Conservation (phyloP, 23 tunicate species). For the Trididemnum miniatum region DNA sequence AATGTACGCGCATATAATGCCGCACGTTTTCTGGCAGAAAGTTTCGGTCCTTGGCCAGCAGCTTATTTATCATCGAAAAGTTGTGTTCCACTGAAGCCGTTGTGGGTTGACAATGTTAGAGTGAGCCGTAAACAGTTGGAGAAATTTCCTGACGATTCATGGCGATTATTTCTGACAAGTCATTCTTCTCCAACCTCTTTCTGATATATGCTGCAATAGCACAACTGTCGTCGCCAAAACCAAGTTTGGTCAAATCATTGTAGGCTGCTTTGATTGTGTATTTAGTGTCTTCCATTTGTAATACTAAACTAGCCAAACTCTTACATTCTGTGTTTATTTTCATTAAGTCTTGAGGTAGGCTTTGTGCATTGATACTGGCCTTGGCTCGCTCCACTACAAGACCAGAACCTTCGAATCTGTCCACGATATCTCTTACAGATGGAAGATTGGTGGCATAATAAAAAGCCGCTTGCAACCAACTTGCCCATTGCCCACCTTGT, state of each 20-base stretch:
- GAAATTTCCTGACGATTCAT: too few relatives aligned
- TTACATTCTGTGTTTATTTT: slow-evolving; percentile 6
- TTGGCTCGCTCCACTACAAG: slow-evolving; percentile 1
- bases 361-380: background rate
- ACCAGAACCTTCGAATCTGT: slow-evolving; percentile 2
- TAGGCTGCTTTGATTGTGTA: slow-evolving; percentile 13
- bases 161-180: too few relatives aligned
- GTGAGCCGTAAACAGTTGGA: too few relatives aligned
- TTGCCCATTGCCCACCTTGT: slow-evolving; percentile 19
- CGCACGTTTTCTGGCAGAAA: too few relatives aligned
- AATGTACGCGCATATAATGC: too few relatives aligned
- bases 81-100: too few relatives aligned
- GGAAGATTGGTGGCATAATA: slow-evolving; percentile 9
- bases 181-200: too few relatives aligned
- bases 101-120: too few relatives aligned
- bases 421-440: slow-evolving; percentile 8
- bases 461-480: slow-evolving; percentile 33
- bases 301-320: background rate
- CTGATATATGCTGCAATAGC: too few relatives aligned
- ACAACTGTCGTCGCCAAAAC: slow-evolving; percentile 13
- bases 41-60: too few relatives aligned
- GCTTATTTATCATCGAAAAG: too few relatives aligned
- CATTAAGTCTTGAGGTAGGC: slow-evolving; percentile 14
- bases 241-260: slow-evolving; percentile 1
- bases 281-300: slow-evolving; percentile 14